Evolutionary conservation across 2,113 vertebrate species (phyloP), one percentile per base, ranked within the genome.

Genomic region (Phoxinus phoxinus): DNA sequence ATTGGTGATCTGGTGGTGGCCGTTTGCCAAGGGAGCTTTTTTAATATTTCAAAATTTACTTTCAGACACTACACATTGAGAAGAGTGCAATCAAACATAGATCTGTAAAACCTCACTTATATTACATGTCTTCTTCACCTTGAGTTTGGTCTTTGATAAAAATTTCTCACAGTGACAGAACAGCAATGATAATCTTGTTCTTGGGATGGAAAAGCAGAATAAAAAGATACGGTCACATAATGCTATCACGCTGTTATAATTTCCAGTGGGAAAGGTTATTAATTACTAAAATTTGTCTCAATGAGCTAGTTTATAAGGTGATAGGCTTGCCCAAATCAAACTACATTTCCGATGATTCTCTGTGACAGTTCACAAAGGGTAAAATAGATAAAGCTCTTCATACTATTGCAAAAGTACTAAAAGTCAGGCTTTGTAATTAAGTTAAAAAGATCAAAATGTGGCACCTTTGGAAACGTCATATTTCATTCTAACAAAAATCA

Each of bases 1-100:
- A 76, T 53, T 53, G 48, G 15, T 17, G 25, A 76, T 32, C 17
- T 11, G 44, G 4, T 23, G 46, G 25, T 17, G 1, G 15, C 6
- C 19, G 46, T 7, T 76, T 9, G 3, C n/a, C 27, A 30, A 30
- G n/a, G 73, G 73, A 30, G n/a, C 15, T 30, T 53, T 76, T 76
- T 76, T 76, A 76, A 76, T 76, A 76, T 30, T 76, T 76, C 74
- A 32, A 19, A 32, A 53, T 32, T 21, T 76, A 76, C 25, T 76
- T 76, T 30, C 74, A 76, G 46, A 76, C 48, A 21, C 27, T 27
- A 41, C 13, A 32, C 27, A 32, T 53, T 32, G 25, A 51, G 13
- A 48, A 27, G 72, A 76, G 46, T 53, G 48, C 44, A 74, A 74
- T 74, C 4, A 19, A 76, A 76, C 15, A 19, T 2, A 1, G 72